phyloP scores from a whole-genome alignment of 2,797 vertebrate genomes.

The Sciaenops ocellatus region DNA sequence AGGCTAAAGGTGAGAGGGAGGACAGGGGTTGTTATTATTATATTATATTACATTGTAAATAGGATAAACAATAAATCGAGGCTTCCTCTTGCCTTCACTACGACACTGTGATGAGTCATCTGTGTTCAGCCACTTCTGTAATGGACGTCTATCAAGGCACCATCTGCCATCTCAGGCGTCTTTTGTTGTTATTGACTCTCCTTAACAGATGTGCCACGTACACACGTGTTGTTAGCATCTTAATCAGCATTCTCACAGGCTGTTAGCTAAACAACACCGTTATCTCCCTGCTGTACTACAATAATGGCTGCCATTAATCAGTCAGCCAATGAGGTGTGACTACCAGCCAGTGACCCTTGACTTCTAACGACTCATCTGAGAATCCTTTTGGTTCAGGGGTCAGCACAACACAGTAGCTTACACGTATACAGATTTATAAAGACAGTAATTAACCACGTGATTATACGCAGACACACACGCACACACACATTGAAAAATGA shows the following conservation, averaged over 20 bases:
- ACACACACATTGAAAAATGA: constrained; percentile 57
- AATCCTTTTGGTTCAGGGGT: constrained; percentile 51
- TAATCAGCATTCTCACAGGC: constrained; percentile 56
- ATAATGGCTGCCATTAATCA: constrained; percentile 75
- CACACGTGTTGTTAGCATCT: constrained; percentile 43
- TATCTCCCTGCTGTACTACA: constrained; percentile 58
- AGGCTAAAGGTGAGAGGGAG: constrained; percentile 92
- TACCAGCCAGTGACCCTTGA: constrained; percentile 62
- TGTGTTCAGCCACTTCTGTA: neutral
- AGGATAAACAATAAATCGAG: neutral
- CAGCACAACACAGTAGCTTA: constrained; percentile 23
- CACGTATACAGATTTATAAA: constrained; percentile 49
- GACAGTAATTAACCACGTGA: constrained; percentile 53
- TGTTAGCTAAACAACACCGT: constrained; percentile 52
- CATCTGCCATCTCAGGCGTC: neutral
- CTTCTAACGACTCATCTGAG: constrained; percentile 51
- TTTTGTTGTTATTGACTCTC: constrained; percentile 24
- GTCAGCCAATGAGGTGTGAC: constrained; percentile 73
- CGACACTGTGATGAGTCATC: neutral
- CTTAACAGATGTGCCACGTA: constrained; percentile 51
- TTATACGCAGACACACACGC: constrained; percentile 12
- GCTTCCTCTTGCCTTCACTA: neutral
- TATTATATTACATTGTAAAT: neutral
- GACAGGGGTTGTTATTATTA: neutral
- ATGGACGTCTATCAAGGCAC: neutral